phyloP scores from a whole-genome alignment of 2,797 vertebrate genomes.

The Anguilla anguilla region DNA sequence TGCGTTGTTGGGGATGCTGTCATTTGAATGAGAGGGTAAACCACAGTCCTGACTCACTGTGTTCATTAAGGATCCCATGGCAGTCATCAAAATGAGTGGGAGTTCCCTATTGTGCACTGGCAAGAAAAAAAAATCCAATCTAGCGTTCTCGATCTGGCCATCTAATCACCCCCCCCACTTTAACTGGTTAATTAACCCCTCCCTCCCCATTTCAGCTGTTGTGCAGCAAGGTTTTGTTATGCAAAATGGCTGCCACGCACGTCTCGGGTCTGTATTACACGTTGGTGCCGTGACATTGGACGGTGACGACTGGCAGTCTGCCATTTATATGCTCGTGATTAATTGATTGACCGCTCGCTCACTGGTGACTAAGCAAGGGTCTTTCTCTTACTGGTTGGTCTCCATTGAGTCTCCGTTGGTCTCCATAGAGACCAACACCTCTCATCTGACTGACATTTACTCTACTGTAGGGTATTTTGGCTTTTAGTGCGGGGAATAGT shows the following conservation, averaged over 20 bases:
- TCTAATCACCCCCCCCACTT: neutral
- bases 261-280: neutral
- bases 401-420: no score
- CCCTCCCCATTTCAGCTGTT: neutral
- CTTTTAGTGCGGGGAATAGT: neutral
- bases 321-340: neutral
- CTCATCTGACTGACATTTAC: neutral
- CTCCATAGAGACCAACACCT: neutral
- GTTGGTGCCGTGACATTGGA: neutral
- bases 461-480: neutral
- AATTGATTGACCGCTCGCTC: neutral
- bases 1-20: neutral
- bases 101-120: neutral
- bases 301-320: neutral
- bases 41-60: neutral
- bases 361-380: neutral
- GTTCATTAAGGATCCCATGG: neutral
- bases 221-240: neutral
- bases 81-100: neutral
- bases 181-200: slow-evolving; percentile 1
- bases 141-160: neutral
- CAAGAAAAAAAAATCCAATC: neutral
- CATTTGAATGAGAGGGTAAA: neutral
- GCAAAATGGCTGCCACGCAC: neutral
- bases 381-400: neutral